These are phyloP conservation scores for Triplophysa tibetana DNA, from an alignment of 2,113 vertebrate species.

Conservation along the genomic window DNA sequence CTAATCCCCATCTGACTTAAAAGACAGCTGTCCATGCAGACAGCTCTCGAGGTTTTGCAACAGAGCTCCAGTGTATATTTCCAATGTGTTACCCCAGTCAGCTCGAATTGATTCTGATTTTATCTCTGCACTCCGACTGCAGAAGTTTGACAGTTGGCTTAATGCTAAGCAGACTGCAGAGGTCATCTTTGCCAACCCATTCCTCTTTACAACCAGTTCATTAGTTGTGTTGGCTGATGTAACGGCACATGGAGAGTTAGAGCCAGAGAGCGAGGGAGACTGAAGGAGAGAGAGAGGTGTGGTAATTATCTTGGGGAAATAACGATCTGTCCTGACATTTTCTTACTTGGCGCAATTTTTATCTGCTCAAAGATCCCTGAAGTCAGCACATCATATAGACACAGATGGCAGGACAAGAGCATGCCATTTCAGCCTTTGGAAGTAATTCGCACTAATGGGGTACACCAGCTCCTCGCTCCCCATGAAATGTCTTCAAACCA, in stretches of 20 bases:
- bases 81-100: conserved; percentile 6
- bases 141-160: conserved; percentile 26
- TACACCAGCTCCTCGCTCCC: conserved; percentile 24
- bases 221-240: conserved; percentile 52
- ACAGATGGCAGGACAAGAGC: conserved; percentile 70
- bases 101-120: not conserved
- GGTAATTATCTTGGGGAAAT: conserved; percentile 70
- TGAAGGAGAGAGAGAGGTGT: conserved; percentile 50
- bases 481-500: conserved; percentile 34
- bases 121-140: not conserved
- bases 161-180: conserved; percentile 30
- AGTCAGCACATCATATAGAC: conserved; percentile 63
- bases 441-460: conserved; percentile 67
- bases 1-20: too few relatives aligned
- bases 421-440: conserved; percentile 71
- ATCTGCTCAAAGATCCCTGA: conserved; percentile 77
- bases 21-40: too few relatives aligned
- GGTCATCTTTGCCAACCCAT: conserved; percentile 53
- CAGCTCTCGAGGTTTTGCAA: too few relatives aligned
- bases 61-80: not conserved
- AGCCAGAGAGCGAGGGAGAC: conserved; percentile 47
- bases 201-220: conserved; percentile 50
- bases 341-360: conserved; percentile 68
- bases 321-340: conserved; percentile 78
- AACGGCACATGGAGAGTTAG: conserved; percentile 47